These are phyloP conservation scores for Hyalella azteca DNA, from an alignment of 2,888 invertebrate species.

Conservation along the genomic window DNA sequence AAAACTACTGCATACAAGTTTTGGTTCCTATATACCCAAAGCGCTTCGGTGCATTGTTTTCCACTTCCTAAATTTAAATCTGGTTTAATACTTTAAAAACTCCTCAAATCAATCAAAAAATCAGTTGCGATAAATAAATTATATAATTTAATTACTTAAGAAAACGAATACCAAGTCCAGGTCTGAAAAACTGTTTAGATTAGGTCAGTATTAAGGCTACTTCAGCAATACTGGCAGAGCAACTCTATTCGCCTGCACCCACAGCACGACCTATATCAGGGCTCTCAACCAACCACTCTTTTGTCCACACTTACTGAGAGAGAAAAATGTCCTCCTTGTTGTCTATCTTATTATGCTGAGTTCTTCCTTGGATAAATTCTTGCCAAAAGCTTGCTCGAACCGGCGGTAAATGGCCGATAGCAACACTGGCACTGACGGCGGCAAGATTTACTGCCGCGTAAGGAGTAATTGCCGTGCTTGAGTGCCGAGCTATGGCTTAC, in stretches of 20 bases:
- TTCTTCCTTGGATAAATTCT: constrained; percentile 4
- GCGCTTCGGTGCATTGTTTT: too few species aligned
- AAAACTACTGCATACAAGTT: too few species aligned
- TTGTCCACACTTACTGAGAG: constrained; percentile 15
- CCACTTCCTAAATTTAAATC: too few species aligned
- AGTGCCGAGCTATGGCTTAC: constrained; percentile 11
- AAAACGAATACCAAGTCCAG: too few species aligned
- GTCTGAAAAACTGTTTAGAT: not conserved
- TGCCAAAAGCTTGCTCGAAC: constrained; percentile 6
- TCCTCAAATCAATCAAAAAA: too few species aligned
- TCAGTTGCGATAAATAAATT: too few species aligned
- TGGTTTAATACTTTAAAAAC: too few species aligned
- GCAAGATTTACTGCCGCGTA: constrained; percentile 13
- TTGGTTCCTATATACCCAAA: too few species aligned
- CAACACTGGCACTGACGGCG: constrained; percentile 11
- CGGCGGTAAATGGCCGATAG: constrained; percentile 12
- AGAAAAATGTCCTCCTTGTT: constrained; percentile 25
- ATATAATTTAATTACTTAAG: too few species aligned
- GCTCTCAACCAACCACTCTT: constrained; percentile 8
- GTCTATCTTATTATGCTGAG: constrained; percentile 24
- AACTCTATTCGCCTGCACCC: not conserved
- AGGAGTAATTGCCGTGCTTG: constrained; percentile 8
- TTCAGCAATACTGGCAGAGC: too few species aligned
- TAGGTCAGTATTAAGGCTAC: not conserved
- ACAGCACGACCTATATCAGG: not conserved